phyloP scores from a whole-genome alignment of 2,888 invertebrate species.

The Icerya purchasi region DNA sequence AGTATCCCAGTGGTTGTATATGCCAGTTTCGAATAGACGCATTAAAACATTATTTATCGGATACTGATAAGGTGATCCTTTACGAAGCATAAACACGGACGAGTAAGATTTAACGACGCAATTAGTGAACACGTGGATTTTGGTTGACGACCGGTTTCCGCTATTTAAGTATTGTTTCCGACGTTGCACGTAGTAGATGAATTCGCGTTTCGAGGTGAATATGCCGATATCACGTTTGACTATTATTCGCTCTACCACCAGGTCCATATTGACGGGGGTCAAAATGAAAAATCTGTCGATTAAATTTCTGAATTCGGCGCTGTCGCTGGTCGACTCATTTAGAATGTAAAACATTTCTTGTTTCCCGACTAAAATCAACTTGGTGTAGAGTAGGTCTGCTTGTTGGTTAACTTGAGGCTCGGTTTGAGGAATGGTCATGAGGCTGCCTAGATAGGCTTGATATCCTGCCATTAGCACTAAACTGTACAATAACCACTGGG shows the following conservation, averaged over 20 bases:
- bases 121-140: slow-evolving; percentile 13
- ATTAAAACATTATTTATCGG: slow-evolving; percentile 14
- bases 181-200: slow-evolving; percentile 14
- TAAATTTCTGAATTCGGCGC: slow-evolving; percentile 12
- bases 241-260: slow-evolving; percentile 12
- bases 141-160: not conserved
- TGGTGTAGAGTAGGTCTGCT: slow-evolving; percentile 15
- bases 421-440: slow-evolving; percentile 20
- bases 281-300: slow-evolving; percentile 15
- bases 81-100: slow-evolving; percentile 15
- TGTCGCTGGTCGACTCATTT: slow-evolving; percentile 14
- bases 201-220: slow-evolving; percentile 15
- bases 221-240: slow-evolving; percentile 13
- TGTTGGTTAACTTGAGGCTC: slow-evolving; percentile 18
- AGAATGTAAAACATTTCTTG: slow-evolving; percentile 16
- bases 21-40: slow-evolving; percentile 16
- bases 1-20: slow-evolving; percentile 14
- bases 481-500: slow-evolving; percentile 19
- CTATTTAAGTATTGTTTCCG: slow-evolving; percentile 7
- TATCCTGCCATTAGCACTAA: slow-evolving; percentile 14
- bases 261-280: slow-evolving; percentile 13
- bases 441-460: slow-evolving; percentile 17
- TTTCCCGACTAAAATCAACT: slow-evolving; percentile 18
- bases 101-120: slow-evolving; percentile 16
- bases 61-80: slow-evolving; percentile 15